Evolutionary conservation across 2,888 invertebrate genomes (phyloP).

Genomic region (Gymnosoma rotundatum): DNA sequence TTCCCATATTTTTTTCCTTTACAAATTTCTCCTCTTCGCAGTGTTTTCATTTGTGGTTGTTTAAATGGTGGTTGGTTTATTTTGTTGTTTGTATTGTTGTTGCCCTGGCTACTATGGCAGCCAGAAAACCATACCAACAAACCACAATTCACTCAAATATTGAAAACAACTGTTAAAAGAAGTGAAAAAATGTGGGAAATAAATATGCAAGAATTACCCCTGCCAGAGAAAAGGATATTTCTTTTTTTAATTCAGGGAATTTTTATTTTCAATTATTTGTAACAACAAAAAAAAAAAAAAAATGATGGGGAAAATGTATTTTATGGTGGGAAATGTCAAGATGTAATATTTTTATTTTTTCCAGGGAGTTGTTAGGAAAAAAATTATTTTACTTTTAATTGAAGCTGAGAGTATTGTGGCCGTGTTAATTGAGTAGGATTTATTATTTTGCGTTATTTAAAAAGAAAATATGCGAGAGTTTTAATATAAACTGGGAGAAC

Average conservation of each 20-base stretch:
- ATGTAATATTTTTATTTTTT: slow-evolving; percentile 15
- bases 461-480: slow-evolving; percentile 26
- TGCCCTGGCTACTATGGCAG: slow-evolving; percentile 72
- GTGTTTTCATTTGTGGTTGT: slow-evolving; percentile 67
- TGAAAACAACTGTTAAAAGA: slow-evolving; percentile 49
- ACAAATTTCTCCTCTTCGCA: slow-evolving; percentile 58
- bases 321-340: slow-evolving; percentile 14
- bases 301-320: neutral
- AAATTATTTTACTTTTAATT: neutral
- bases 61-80: slow-evolving; percentile 71
- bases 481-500: slow-evolving; percentile 32
- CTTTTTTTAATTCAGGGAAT: slow-evolving; percentile 6
- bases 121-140: slow-evolving; percentile 77
- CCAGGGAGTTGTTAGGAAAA: slow-evolving; percentile 6
- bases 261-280: slow-evolving; percentile 33
- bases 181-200: slow-evolving; percentile 7
- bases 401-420: slow-evolving; percentile 16
- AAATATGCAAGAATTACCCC: slow-evolving; percentile 60
- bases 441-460: neutral
- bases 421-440: slow-evolving; percentile 33
- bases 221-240: slow-evolving; percentile 19
- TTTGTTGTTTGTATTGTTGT: slow-evolving; percentile 67
- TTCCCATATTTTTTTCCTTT: slow-evolving; percentile 15
- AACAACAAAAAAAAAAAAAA: neutral
- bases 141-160: slow-evolving; percentile 79